Percentiles rank a stretch among this genome's conserved stretches.
These are phyloP conservation scores for Fulmarus glacialis DNA, from an alignment of 2,113 vertebrate species.

Conservation along the genomic window DNA sequence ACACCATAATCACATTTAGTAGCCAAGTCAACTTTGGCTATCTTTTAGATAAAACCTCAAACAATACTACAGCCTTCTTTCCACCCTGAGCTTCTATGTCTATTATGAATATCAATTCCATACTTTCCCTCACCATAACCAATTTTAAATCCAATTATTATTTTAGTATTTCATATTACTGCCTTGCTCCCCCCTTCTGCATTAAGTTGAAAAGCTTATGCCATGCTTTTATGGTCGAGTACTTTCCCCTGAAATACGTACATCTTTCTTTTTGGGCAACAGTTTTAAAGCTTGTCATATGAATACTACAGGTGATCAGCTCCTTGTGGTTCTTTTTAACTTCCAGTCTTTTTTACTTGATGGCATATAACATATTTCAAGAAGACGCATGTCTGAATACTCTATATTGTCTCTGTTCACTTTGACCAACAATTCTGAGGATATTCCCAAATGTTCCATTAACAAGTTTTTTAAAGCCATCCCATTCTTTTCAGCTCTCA, in stretches of 20 bases:
- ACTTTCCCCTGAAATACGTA: background rate
- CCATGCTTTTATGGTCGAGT: background rate
- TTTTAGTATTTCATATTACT: background rate
- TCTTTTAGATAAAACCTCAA: background rate
- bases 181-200: background rate
- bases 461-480: background rate
- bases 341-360: background rate
- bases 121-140: background rate
- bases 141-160: background rate
- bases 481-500: background rate
- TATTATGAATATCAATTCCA: background rate
- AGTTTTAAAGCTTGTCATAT: background rate
- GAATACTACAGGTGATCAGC: background rate
- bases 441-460: background rate
- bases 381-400: rapidly evolving
- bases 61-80: background rate
- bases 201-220: background rate
- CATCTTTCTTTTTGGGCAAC: background rate
- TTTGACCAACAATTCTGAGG: background rate
- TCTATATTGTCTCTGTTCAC: background rate
- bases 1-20: background rate
- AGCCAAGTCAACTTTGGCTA: background rate
- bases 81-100: background rate
- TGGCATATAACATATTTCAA: background rate
- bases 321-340: background rate